phyloP scores from a whole-genome alignment of 2,113 vertebrate genomes.

The Eurypyga helias region DNA sequence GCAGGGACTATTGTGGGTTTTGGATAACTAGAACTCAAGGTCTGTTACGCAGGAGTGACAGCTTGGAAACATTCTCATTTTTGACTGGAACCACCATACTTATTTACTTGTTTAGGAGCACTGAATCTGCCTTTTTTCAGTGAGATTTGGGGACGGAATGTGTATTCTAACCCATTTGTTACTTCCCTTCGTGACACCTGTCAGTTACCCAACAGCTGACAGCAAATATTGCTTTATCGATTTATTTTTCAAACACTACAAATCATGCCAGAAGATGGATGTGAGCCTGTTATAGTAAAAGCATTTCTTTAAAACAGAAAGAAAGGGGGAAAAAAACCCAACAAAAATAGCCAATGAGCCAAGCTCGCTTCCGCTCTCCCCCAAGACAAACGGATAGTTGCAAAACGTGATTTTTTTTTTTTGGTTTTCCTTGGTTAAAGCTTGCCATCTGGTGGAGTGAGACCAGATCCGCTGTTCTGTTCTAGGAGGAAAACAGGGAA shows the following conservation, averaged over 20 bases:
- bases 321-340: fast-evolving
- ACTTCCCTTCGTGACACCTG: not conserved
- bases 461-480: not conserved
- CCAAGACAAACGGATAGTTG: not conserved
- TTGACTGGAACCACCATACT: not conserved
- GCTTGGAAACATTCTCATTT: not conserved
- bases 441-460: slow-evolving; percentile 73
- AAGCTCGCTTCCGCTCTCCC: not conserved
- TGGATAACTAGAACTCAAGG: not conserved
- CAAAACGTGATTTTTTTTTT: not conserved
- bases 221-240: not conserved
- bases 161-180: not conserved
- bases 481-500: not conserved
- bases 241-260: slow-evolving; percentile 21
- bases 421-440: slow-evolving; percentile 56
- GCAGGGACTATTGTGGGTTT: not conserved
- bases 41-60: not conserved
- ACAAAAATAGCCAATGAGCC: not conserved
- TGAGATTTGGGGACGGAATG: not conserved
- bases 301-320: not conserved
- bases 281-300: not conserved
- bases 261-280: slow-evolving; percentile 27
- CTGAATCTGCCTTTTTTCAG: not conserved
- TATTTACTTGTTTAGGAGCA: not conserved
- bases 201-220: slow-evolving; percentile 10